Evolutionary conservation across 2,797 vertebrate species (phyloP), one percentile per base, ranked within the genome.

Genomic region (Enteromius trimaculatus): DNA sequence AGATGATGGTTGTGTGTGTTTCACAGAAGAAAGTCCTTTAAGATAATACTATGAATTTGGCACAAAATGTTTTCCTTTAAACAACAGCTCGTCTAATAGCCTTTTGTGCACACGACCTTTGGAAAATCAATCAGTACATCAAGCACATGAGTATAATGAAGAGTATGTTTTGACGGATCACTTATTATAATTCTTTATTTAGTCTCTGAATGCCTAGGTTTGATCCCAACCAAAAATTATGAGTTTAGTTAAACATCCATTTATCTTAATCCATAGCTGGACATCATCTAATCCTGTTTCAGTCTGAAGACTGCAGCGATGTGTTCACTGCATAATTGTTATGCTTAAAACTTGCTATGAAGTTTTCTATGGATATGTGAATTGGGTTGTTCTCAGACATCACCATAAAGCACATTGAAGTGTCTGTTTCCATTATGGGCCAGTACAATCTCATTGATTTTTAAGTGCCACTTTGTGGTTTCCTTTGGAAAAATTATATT

Each of bases 41-140:
- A 42, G 5, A 70, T 23, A 23, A 23, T 51, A 19, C n/a, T 19
- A 0, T 44, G 64, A 39, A 60, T 44, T 77, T 42, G 1, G 23
- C 64, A 62, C 21, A 62, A 26, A 47, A 42, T 77, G 13, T 62
- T 75, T 62, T 76, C 34, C 62, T 47, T 42, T 64, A 47, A 47
- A 42, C 39, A 47, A 51, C 44, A 79, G 58, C 39, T 1, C 2
- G 11, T 44, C 23, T 55, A 42, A 44, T 13, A 74, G 49, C 71
- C 23, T 47, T 64, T 5, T 44, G 11, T 19, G 26, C 9, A 11
- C 16, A 16, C 2, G 2, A 53, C 26, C 16, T 51, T 70, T 49
- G 26, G 10, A 34, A 74, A 53, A 53, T 21, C 3, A 9, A 74
- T 74, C 37, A 39, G 37, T 39, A 39, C 37, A 39, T 39, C 16